These are phyloP conservation scores for Malthinus flaveolus DNA, from an alignment of 2,888 invertebrate species.

Conservation along the genomic window DNA sequence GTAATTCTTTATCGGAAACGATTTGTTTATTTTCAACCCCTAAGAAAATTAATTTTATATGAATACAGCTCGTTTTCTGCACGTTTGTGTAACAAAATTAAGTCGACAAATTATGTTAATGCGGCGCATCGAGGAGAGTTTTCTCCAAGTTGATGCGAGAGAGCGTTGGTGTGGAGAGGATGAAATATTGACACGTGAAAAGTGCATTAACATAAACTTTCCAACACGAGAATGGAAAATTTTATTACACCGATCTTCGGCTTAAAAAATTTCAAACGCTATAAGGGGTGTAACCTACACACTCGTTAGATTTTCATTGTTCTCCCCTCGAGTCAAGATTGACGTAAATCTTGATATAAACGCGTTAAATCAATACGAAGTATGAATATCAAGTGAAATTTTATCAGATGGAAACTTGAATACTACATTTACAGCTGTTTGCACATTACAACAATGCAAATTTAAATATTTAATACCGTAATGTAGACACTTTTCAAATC, in stretches of 20 bases:
- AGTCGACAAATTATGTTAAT: background rate
- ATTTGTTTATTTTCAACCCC: constrained; percentile 25
- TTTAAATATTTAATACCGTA: constrained; percentile 25
- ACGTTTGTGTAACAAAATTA: constrained; percentile 8
- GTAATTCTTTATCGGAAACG: constrained; percentile 22
- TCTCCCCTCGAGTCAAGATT: constrained; percentile 35
- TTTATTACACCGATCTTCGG: background rate
- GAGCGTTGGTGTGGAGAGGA: background rate
- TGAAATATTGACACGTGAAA: background rate
- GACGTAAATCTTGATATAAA: constrained; percentile 42
- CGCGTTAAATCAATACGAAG: constrained; percentile 42
- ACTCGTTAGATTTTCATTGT: constrained; percentile 22
- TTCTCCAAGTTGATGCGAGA: too few relatives aligned
- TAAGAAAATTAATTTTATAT: constrained; percentile 23
- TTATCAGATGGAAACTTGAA: constrained; percentile 37
- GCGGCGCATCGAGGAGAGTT: background rate
- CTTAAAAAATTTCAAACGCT: background rate
- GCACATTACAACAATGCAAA: constrained; percentile 25
- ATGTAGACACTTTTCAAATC: constrained; percentile 7
- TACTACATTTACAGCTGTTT: constrained; percentile 30
- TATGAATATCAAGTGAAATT: constrained; percentile 42
- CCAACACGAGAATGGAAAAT: background rate
- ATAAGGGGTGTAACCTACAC: constrained; percentile 10
- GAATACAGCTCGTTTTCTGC: constrained; percentile 17
- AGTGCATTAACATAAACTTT: background rate